Percentiles rank a stretch among this genome's conserved stretches.
These are phyloP conservation scores for Rhagonycha lutea DNA, from an alignment of 2,888 invertebrate species.

Conservation along the genomic window DNA sequence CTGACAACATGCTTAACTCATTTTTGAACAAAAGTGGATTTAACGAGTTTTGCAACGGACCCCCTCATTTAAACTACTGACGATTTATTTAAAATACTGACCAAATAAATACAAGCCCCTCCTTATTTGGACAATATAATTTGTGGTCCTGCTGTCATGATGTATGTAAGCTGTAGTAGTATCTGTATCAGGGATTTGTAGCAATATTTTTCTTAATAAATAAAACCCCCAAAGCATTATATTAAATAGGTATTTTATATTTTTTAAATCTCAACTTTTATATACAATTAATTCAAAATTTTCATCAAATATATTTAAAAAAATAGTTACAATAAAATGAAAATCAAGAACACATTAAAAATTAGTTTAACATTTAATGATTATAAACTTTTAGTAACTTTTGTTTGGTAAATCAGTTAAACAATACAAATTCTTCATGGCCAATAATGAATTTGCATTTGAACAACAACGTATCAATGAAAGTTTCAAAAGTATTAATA, in stretches of 20 bases:
- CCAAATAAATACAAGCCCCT: no score
- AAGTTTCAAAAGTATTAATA: not conserved
- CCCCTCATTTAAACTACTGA: no score
- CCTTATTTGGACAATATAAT: no score
- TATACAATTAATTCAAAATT: conserved; percentile 3
- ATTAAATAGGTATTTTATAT: not conserved
- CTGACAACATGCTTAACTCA: no score
- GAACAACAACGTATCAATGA: not conserved
- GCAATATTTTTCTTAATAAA: not conserved
- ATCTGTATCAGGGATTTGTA: no score
- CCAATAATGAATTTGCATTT: conserved; percentile 45
- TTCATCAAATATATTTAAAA: not conserved
- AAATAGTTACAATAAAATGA: not conserved
- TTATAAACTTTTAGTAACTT: conserved; percentile 41
- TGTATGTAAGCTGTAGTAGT: no score
- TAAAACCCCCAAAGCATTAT: not conserved
- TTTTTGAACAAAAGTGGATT: no score
- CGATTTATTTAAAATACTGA: no score
- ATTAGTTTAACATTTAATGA: conserved; percentile 37
- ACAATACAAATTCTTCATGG: conserved; percentile 1
- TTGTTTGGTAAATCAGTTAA: conserved; percentile 36
- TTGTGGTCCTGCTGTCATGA: no score
- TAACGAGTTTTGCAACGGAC: no score
- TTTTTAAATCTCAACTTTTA: not conserved
- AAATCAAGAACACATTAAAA: not conserved